These are phyloP conservation scores for Brachypodius melanocephalos DNA, from an alignment of 2,113 vertebrate species.

Conservation along the genomic window DNA sequence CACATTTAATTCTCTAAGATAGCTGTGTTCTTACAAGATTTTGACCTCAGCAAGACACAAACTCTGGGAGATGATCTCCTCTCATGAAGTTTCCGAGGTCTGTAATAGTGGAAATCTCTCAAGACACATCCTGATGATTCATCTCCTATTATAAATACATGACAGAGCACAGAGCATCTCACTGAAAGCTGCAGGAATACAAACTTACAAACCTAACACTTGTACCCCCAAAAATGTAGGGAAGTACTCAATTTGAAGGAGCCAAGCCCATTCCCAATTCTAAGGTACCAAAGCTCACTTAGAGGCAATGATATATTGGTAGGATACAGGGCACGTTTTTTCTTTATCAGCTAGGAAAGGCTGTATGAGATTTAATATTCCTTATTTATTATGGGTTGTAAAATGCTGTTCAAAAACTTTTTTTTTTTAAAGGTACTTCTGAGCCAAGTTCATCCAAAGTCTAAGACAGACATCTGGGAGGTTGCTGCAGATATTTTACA, in stretches of 20 bases:
- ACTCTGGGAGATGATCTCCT: not conserved
- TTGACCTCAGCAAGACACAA: slow-evolving; percentile 2
- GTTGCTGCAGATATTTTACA: not conserved
- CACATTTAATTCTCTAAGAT: slow-evolving; percentile 28
- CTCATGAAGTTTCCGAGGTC: not conserved
- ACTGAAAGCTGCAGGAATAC: not conserved
- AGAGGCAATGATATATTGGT: not conserved
- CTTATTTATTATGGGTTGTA: slow-evolving; percentile 25
- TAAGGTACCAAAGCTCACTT: not conserved
- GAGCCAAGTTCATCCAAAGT: slow-evolving; percentile 23
- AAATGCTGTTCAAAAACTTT: slow-evolving; percentile 22
- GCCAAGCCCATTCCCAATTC: not conserved
- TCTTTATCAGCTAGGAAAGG: not conserved
- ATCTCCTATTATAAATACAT: not conserved
- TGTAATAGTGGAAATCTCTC: not conserved
- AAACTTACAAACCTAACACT: not conserved
- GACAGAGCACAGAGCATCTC: not conserved
- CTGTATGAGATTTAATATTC: not conserved
- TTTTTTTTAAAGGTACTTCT: not conserved
- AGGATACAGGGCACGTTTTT: not conserved
- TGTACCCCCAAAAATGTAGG: not conserved
- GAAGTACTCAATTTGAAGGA: not conserved
- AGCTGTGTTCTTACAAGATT: not conserved
- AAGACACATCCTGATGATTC: not conserved
- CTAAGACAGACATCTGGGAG: not conserved